phyloP scores from a whole-genome alignment of 2,888 invertebrate genomes.

The Spodoptera picta region DNA sequence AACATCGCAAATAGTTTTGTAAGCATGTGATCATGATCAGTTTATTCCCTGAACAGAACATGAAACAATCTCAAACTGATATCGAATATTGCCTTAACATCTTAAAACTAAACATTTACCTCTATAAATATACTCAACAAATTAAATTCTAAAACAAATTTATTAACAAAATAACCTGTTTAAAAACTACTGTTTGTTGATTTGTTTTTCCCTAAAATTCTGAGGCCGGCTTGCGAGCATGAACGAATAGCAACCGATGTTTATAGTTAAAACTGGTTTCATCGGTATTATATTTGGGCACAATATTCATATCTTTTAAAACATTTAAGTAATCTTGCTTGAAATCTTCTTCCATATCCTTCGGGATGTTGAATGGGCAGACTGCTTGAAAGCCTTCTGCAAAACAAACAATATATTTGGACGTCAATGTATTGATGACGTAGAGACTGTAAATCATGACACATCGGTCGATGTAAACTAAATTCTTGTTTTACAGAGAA shows the following conservation, averaged over 20 bases:
- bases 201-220: slow-evolving; percentile 13
- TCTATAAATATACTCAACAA: slow-evolving; percentile 19
- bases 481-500: no score
- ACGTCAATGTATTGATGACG: no score
- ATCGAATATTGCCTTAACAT: slow-evolving; percentile 16
- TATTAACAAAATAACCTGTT: slow-evolving; percentile 14
- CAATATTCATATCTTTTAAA: slow-evolving; percentile 79
- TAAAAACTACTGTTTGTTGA: no score
- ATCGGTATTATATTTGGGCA: slow-evolving; percentile 35
- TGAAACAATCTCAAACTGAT: no score
- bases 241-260: slow-evolving; percentile 35
- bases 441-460: no score
- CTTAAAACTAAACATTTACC: not conserved
- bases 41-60: no score
- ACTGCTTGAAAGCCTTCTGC: slow-evolving; percentile 90
- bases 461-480: no score
- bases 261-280: slow-evolving; percentile 24
- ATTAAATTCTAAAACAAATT: not conserved
- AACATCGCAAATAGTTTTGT: no score
- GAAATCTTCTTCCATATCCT: slow-evolving; percentile 62
- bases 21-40: no score
- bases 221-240: slow-evolving; percentile 43
- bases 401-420: slow-evolving; percentile 53
- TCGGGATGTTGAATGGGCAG: slow-evolving; percentile 67
- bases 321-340: slow-evolving; percentile 85